phyloP scores from a whole-genome alignment of 2,113 vertebrate genomes.

The Poicephalus meyeri region DNA sequence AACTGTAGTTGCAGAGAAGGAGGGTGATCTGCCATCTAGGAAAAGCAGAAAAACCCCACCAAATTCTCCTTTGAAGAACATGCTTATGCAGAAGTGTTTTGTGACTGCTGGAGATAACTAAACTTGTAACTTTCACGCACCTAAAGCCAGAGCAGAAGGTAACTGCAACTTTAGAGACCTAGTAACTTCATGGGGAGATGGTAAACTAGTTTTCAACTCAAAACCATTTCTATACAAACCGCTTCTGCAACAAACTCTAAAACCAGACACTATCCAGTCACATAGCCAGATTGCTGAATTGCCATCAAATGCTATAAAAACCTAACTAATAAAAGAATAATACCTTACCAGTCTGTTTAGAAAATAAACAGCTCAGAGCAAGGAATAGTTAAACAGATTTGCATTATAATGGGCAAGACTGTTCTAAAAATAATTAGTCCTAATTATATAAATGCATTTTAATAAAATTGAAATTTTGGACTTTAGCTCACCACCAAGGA shows the following conservation, averaged over 20 bases:
- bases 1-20: neutral
- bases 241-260: neutral
- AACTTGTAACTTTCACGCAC: slow-evolving; percentile 2
- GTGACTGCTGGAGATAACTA: neutral
- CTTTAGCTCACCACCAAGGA: neutral
- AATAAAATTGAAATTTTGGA: neutral
- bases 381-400: neutral
- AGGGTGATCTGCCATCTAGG: neutral
- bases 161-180: neutral
- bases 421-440: neutral
- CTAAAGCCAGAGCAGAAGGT: neutral
- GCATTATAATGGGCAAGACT: neutral
- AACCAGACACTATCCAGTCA: neutral
- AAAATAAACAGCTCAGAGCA: neutral
- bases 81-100: rapidly evolving
- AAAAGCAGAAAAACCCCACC: neutral
- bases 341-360: neutral
- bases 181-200: neutral
- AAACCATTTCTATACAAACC: neutral
- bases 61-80: neutral
- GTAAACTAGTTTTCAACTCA: neutral
- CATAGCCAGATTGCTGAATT: neutral
- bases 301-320: neutral
- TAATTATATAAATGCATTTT: neutral
- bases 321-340: neutral